Conservation (phyloP, 2,888 invertebrate species). For the Melanotus villosus region DNA sequence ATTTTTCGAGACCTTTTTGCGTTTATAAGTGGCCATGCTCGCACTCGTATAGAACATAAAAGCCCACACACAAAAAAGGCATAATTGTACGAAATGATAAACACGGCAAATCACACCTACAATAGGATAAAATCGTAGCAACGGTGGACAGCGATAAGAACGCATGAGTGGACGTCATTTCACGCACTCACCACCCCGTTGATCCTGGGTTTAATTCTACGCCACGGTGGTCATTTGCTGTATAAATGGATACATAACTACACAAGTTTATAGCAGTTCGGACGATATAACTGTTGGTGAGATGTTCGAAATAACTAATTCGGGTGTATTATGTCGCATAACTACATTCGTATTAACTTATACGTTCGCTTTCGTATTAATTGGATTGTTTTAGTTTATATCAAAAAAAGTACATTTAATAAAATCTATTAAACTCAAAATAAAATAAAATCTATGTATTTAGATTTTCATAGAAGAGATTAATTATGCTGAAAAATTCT, state of each 20-base stretch:
- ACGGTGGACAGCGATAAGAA: constrained; percentile 28
- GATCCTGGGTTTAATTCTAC: constrained; percentile 30
- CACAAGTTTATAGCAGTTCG: constrained; percentile 14
- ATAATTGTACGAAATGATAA: not conserved
- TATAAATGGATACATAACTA: constrained; percentile 21
- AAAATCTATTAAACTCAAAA: too few species aligned
- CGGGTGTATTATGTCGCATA: too few species aligned
- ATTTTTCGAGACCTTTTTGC: too few species aligned
- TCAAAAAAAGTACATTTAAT: too few species aligned
- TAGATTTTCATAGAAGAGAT: too few species aligned
- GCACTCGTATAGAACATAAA: too few species aligned
- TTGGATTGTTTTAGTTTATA: too few species aligned
- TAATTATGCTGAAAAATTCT: too few species aligned
- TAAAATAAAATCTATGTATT: too few species aligned
- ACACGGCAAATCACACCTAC: constrained; percentile 9
- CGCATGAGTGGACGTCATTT: constrained; percentile 40
- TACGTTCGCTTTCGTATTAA: too few species aligned
- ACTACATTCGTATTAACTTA: not conserved
- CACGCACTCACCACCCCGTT: constrained; percentile 36
- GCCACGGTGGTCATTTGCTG: constrained; percentile 21
- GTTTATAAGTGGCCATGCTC: too few species aligned
- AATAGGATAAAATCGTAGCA: constrained; percentile 37
- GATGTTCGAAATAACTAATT: not conserved
- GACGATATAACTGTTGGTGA: not conserved
- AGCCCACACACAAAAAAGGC: too few species aligned